Evolutionary conservation across 2,888 invertebrate species (phyloP), one percentile per base, ranked within the genome.

Genomic region (Thymelicus sylvestris): DNA sequence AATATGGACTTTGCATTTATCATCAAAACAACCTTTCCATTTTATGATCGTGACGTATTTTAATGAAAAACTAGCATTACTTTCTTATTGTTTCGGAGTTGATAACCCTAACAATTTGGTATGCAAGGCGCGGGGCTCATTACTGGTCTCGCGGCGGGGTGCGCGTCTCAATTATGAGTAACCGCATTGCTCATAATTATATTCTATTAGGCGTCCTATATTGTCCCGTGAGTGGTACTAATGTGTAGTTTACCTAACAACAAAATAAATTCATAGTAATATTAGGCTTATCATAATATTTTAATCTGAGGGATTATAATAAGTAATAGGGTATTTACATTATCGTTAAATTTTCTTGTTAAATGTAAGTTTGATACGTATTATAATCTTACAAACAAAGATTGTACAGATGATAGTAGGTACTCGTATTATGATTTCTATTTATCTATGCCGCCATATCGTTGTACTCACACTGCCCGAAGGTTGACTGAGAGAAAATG

Each of bases 111-210:
- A 13, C 39, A 6, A 59, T 38, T 59, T 59, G 2, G 38, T 38
- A 13, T 60, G 24, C 67, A 60, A 59, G 59, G 31, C 57, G 55
- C 15, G 19, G 12, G 44, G 63, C 38, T 63, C 63, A 48, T 63
- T 50, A 63, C 48, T 6, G 63, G 48, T 31, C 48, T 24, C 31
- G 50, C 63, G 7, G 63, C 63, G 48, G 50, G 50, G 48, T 50
- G 13, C 50, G 63, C 63, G 63, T 63, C 63, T 63, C 63, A 63
- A 63, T 63, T 63, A 63, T 63, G 31, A 48, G 48, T 63, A 63
- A 63, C 63, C 48, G 31, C 63, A 63, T 63, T 63, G 50, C 63
- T 63, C 50, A 39, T 59, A n/a, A n/a, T n/a, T n/a, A 8, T 15
- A 59, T 59, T 59, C 59, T 39, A 59, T 59, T 59, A 59, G n/a